Conservation (phyloP, 2,888 invertebrate genomes). For the Mimachlamys varia region DNA sequence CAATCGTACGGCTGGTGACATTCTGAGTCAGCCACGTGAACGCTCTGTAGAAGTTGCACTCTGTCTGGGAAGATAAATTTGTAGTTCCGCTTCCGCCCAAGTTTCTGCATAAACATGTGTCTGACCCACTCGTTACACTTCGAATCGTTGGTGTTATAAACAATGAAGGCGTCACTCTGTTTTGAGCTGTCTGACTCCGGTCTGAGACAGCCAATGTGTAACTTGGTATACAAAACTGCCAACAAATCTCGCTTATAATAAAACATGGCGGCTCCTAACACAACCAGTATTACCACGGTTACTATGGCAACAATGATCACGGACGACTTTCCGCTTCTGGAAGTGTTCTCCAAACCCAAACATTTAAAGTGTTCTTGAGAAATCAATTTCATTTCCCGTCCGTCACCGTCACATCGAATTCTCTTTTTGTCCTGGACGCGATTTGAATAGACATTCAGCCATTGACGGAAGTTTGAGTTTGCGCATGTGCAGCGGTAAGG, state of each 20-base stretch:
- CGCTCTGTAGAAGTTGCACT: slow-evolving; percentile 34
- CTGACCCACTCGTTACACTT: slow-evolving; percentile 57
- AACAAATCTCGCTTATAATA: slow-evolving; percentile 61
- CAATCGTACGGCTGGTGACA: slow-evolving; percentile 54
- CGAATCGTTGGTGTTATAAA: slow-evolving; percentile 59
- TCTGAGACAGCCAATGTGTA: slow-evolving; percentile 55
- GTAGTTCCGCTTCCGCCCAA: slow-evolving; percentile 47
- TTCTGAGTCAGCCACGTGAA: slow-evolving; percentile 36
- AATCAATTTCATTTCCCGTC: slow-evolving; percentile 36
- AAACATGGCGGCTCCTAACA: slow-evolving; percentile 47
- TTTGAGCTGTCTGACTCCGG: slow-evolving; percentile 49
- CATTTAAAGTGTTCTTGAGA: slow-evolving; percentile 35
- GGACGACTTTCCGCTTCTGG: slow-evolving; percentile 36
- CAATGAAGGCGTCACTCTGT: slow-evolving; percentile 59
- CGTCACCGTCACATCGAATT: not conserved
- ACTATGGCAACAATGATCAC: slow-evolving; percentile 52
- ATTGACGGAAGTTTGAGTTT: slow-evolving; percentile 56
- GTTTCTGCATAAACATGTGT: slow-evolving; percentile 52
- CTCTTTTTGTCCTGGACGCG: slow-evolving; percentile 54
- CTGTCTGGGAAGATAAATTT: slow-evolving; percentile 44
- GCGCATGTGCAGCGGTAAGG: slow-evolving; percentile 57
- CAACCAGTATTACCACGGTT: slow-evolving; percentile 43
- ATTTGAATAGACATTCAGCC: slow-evolving; percentile 51
- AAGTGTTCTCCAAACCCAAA: not conserved
- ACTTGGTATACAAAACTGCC: slow-evolving; percentile 54